phyloP scores from a whole-genome alignment of 1,140 invertebrate genomes.

The Caerostris extrusa region DNA sequence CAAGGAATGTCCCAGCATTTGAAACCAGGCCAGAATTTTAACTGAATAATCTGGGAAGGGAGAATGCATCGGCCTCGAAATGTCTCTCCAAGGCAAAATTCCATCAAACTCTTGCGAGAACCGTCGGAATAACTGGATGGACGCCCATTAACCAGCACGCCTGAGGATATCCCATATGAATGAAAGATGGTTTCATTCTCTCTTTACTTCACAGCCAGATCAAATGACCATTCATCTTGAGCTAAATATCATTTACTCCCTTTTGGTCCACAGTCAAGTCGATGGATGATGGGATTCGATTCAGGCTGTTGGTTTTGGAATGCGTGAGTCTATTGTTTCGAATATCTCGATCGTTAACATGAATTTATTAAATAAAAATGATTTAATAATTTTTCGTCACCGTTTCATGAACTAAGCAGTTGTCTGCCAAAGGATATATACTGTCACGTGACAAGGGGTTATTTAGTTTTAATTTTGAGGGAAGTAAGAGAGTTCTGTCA shows the following conservation, averaged over 20 bases:
- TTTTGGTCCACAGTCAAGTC: no score
- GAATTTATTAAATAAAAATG: background rate
- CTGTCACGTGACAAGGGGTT: no score
- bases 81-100: background rate
- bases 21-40: background rate
- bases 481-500: no score
- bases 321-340: background rate
- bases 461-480: no score
- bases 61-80: background rate
- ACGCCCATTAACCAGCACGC: background rate
- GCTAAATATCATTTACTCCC: slow-evolving; percentile 34
- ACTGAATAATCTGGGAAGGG: background rate
- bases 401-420: background rate
- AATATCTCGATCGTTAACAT: background rate
- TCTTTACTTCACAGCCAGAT: background rate
- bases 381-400: background rate
- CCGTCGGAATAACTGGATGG: background rate
- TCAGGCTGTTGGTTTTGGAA: no score
- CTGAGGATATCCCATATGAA: background rate
- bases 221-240: background rate
- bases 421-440: background rate
- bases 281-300: no score
- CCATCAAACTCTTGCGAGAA: background rate
- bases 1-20: no score
- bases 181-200: slow-evolving; percentile 14